Percentiles rank a stretch among this genome's conserved stretches.
Evolutionary conservation across 2,888 invertebrate species (phyloP).

Genomic region (Hirtodrosophila trivittata): DNA sequence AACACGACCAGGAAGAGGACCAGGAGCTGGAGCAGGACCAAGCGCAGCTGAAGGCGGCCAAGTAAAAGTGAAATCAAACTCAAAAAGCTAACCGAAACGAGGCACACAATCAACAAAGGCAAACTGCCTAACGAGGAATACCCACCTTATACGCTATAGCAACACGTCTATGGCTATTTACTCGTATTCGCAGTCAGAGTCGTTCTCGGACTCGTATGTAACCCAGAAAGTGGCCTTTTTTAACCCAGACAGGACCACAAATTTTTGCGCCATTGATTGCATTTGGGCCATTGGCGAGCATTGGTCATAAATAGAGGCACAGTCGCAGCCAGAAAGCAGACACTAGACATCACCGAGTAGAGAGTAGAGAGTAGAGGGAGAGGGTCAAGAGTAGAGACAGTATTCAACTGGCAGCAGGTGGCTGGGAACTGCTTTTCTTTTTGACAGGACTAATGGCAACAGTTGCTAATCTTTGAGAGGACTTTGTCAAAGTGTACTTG

Average conservation of each 20-base stretch:
- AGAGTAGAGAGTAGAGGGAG: background rate
- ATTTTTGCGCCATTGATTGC: conserved; percentile 48
- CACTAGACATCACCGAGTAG: background rate
- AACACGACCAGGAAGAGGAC: background rate
- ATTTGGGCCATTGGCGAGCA: conserved; percentile 42
- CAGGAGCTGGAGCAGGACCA: background rate
- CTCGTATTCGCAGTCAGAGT: too few relatives aligned
- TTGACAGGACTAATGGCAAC: conserved; percentile 51
- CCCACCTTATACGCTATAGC: conserved; percentile 16
- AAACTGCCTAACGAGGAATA: conserved; percentile 43
- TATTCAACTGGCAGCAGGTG: conserved; percentile 11
- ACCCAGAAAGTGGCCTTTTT: conserved; percentile 3
- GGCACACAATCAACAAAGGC: conserved; percentile 48
- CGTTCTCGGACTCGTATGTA: background rate
- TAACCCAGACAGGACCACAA: conserved; percentile 16
- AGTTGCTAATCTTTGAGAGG: conserved; percentile 65
- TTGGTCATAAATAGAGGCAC: conserved; percentile 36
- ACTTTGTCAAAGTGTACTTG: conserved; percentile 56
- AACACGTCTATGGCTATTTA: background rate
- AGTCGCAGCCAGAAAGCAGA: conserved; percentile 13
- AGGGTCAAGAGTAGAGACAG: background rate
- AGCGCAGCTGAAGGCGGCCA: conserved; percentile 28
- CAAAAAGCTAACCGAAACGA: conserved; percentile 35
- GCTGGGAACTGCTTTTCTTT: conserved; percentile 15
- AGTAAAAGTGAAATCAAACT: conserved; percentile 59